Evolutionary conservation across 2,888 invertebrate genomes (phyloP).

Genomic region (Thyatira batis): DNA sequence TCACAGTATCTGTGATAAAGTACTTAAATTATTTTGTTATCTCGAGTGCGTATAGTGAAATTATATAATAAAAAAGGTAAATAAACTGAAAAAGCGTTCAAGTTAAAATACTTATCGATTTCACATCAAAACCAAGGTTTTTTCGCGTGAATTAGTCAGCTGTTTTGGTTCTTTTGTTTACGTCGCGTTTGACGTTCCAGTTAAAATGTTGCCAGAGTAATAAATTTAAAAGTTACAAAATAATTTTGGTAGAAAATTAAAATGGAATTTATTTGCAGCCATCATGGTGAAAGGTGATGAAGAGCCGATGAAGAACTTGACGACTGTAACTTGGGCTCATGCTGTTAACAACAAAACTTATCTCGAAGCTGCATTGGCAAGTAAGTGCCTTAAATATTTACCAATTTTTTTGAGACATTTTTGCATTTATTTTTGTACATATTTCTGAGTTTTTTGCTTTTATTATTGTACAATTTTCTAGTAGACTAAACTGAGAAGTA

Average conservation of each 20-base stretch:
- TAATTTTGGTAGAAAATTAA: background rate
- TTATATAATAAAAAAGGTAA: background rate
- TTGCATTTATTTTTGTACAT: too few relatives aligned
- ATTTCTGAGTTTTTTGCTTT: too few relatives aligned
- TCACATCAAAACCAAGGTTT: background rate
- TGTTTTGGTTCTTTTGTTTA: background rate
- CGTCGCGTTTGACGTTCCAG: background rate
- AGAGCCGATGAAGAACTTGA: slow-evolving; percentile 84
- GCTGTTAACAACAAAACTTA: slow-evolving; percentile 88
- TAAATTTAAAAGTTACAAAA: background rate
- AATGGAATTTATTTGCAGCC: slow-evolving; percentile 44
- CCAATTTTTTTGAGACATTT: background rate
- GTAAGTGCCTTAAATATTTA: slow-evolving; percentile 75
- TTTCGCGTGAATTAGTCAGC: background rate
- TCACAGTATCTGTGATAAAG: background rate
- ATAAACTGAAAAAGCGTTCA: background rate
- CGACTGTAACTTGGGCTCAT: slow-evolving; percentile 91
- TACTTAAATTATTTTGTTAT: background rate
- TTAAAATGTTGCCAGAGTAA: background rate
- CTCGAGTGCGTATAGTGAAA: background rate
- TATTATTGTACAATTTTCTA: too few relatives aligned
- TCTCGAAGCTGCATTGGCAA: slow-evolving; percentile 83
- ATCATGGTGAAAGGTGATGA: slow-evolving; percentile 58
- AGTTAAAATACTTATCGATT: background rate
- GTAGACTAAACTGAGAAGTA: too few relatives aligned